Evolutionary conservation across 2,888 invertebrate species (phyloP).

Genomic region (Stegana nigrithorax): DNA sequence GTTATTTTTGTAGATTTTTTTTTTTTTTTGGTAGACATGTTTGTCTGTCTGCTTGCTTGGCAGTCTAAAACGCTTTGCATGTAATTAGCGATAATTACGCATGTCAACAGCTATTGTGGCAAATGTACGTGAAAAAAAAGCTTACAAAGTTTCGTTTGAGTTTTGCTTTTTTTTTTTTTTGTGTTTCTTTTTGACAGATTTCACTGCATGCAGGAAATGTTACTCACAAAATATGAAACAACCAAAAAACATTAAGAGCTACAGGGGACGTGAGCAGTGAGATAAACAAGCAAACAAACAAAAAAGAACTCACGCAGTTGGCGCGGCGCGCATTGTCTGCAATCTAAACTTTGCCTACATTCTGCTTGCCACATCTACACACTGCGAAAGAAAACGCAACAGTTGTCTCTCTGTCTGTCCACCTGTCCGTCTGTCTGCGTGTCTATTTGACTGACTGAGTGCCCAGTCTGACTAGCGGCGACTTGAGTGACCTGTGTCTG

Average conservation of each 20-base stretch:
- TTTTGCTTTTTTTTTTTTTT: not conserved
- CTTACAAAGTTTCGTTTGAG: too few species aligned
- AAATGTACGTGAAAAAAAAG: too few species aligned
- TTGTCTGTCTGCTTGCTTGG: too few species aligned
- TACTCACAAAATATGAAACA: too few species aligned
- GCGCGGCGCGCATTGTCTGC: not conserved
- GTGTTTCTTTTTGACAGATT: slow-evolving; percentile 44
- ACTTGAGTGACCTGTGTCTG: too few species aligned
- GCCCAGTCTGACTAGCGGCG: not conserved
- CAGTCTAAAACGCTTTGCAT: slow-evolving; percentile 28
- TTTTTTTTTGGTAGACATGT: too few species aligned
- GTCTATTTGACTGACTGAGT: too few species aligned
- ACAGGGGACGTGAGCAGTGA: not conserved
- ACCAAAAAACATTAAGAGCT: too few species aligned
- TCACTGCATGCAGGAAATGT: slow-evolving; percentile 56
- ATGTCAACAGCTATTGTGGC: slow-evolving; percentile 42
- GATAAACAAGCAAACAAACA: not conserved
- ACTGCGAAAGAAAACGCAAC: not conserved
- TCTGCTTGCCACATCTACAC: not conserved
- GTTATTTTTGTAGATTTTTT: too few species aligned
- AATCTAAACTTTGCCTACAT: not conserved
- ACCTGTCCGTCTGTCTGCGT: too few species aligned
- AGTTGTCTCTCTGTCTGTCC: too few species aligned
- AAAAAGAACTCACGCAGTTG: too few species aligned
- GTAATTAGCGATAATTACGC: slow-evolving; percentile 55